Conservation (phyloP, 2,113 vertebrate genomes). For the Cyprinodon brontotheroides region DNA sequence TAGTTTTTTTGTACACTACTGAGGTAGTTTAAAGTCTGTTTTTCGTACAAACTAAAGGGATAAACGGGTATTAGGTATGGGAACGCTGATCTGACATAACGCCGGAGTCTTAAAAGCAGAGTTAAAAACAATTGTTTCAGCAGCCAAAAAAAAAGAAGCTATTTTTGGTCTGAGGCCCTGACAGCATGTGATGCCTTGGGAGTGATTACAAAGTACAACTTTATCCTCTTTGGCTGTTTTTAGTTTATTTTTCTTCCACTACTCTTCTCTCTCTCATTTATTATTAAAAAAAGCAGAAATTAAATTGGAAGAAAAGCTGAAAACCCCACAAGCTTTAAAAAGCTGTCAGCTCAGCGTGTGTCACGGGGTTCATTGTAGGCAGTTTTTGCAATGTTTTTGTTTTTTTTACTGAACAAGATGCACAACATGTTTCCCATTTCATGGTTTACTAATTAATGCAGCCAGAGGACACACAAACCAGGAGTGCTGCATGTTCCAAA, state of each 20-base stretch:
- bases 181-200: slow-evolving; percentile 1
- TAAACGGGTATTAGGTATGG: no score
- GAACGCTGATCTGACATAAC: neutral
- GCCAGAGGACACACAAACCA: neutral
- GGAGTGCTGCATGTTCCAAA: neutral
- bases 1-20: no score
- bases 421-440: neutral
- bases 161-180: neutral
- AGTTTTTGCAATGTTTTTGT: neutral
- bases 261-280: neutral
- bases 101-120: neutral
- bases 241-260: neutral
- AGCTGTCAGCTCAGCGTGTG: neutral
- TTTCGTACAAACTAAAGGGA: no score
- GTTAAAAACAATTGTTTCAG: neutral
- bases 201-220: neutral
- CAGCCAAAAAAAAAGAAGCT: neutral
- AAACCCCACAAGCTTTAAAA: neutral
- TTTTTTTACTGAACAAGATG: neutral
- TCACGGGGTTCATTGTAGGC: neutral
- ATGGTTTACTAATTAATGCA: neutral
- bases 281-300: slow-evolving; percentile 1
- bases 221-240: neutral
- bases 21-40: no score
- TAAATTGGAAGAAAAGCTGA: neutral